Evolutionary conservation across 2,113 vertebrate species (phyloP).

Genomic region (Toxotes jaculatrix): DNA sequence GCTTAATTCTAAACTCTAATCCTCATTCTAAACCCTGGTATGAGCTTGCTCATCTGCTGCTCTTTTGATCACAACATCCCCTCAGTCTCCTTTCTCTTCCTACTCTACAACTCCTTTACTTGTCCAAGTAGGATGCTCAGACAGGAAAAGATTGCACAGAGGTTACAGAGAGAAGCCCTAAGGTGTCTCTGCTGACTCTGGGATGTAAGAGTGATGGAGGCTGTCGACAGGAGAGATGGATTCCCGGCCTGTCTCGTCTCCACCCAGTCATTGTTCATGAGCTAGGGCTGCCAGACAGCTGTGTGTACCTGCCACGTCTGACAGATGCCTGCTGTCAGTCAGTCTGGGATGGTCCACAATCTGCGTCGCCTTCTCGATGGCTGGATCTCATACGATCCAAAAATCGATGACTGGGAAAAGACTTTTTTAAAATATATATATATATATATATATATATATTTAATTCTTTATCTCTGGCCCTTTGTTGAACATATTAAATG

Average conservation of each 20-base stretch:
- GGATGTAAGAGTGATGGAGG: constrained; percentile 65
- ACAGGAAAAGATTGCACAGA: constrained; percentile 43
- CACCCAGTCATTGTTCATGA: constrained; percentile 77
- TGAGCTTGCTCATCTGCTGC: constrained; percentile 33
- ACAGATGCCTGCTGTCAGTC: constrained; percentile 76
- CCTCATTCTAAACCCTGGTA: constrained; percentile 11
- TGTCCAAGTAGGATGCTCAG: constrained; percentile 19
- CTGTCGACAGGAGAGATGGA: constrained; percentile 73
- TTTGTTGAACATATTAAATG: constrained; percentile 4
- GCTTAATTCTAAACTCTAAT: constrained; percentile 7
- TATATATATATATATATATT: background rate
- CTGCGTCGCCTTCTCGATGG: constrained; percentile 35
- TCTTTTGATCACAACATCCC: constrained; percentile 34
- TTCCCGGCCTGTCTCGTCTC: constrained; percentile 61
- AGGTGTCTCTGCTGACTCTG: constrained; percentile 51
- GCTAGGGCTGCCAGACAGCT: constrained; percentile 67
- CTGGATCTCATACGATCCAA: constrained; percentile 41
- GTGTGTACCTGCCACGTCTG: constrained; percentile 74
- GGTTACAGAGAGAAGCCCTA: constrained; percentile 43
- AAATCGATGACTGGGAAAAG: background rate
- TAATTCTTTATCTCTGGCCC: background rate
- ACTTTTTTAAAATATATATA: constrained; percentile 24
- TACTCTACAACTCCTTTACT: constrained; percentile 7
- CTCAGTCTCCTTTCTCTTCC: constrained; percentile 13
- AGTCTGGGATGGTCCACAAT: constrained; percentile 49